Percentiles rank a stretch among this genome's conserved stretches.
Conservation (phyloP, 1,140 invertebrate genomes). For the Lepidurus apus region DNA sequence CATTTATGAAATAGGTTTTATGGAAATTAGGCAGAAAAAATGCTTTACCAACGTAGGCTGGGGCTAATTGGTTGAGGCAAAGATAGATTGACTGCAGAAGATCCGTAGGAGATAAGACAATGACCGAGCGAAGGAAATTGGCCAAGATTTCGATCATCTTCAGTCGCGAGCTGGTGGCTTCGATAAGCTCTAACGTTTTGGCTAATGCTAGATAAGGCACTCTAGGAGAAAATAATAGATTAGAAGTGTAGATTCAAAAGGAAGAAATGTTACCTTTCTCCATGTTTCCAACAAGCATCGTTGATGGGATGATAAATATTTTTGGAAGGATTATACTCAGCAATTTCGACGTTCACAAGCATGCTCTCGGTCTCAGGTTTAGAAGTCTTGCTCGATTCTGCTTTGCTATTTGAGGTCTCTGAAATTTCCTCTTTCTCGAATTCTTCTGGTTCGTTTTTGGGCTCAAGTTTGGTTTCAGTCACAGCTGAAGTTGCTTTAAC, state of each 20-base stretch:
- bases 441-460: constrained; percentile 19
- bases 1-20: no score
- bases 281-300: constrained; percentile 76
- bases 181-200: constrained; percentile 84
- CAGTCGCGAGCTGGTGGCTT: constrained; percentile 77
- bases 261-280: constrained; percentile 50
- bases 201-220: constrained; percentile 90
- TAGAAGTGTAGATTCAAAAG: constrained; percentile 31
- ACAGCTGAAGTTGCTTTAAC: not conserved
- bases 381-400: not conserved
- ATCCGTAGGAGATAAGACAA: constrained; percentile 79
- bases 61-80: constrained; percentile 90
- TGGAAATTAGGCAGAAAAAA: not conserved
- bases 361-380: constrained; percentile 39
- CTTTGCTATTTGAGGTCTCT: not conserved
- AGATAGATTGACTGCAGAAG: constrained; percentile 85
- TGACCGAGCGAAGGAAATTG: constrained; percentile 91
- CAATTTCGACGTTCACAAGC: constrained; percentile 25
- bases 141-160: constrained; percentile 91
- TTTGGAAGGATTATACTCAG: constrained; percentile 68
- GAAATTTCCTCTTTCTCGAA: constrained; percentile 14
- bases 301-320: constrained; percentile 82
- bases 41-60: constrained; percentile 75
- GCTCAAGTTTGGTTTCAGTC: not conserved
- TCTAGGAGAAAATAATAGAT: constrained; percentile 23